Evolutionary conservation across 2,888 invertebrate species (phyloP), one percentile per base, ranked within the genome.

Genomic region (Cylindroiulus punctatus): DNA sequence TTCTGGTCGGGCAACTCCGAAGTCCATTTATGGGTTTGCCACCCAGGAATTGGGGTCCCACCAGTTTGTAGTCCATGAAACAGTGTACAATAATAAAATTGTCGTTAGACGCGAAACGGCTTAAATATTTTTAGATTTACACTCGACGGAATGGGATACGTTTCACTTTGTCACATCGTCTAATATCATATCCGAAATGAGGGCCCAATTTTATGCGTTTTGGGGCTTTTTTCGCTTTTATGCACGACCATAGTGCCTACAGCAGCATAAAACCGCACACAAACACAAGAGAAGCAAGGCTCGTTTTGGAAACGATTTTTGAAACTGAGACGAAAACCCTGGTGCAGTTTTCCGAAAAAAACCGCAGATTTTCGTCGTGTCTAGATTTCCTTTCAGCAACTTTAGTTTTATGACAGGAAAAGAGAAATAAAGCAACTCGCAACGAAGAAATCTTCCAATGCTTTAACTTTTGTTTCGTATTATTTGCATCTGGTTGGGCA

Each of bases 161-260:
- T 65, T 65, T 65, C 65, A 65, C 65, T 65, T 65, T 65, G 65
- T 65, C 65, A 65, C 65, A 65, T 57, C 57, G 57, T 57, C 57
- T 57, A 57, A 57, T 57, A 57, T 57, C 57, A 57, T 57, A 57
- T 65, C 65, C 65, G 65, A 65, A 65, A 65, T 26, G 65, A 65
- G 65, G 65, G 65, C 65, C 65, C 65, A 65, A 65, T 65, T 65
- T 65, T 65, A 65, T 65, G 65, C 65, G 65, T 65, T 65, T 65
- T 26, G 65, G 65, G 65, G 65, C 10, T 65, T 65, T 65, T 65
- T 65, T 26, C 26, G 65, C 8, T 65, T 65, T 65, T 65, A 65
- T 65, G 22, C 26, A 65, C 26, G 65, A 57, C 65, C 65, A 65
- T 26, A 26, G n/a, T 26, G 26, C 65, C 65, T 65, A 65, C 65